Evolutionary conservation across 2,113 vertebrate species (phyloP).

Genomic region (Sprattus sprattus): DNA sequence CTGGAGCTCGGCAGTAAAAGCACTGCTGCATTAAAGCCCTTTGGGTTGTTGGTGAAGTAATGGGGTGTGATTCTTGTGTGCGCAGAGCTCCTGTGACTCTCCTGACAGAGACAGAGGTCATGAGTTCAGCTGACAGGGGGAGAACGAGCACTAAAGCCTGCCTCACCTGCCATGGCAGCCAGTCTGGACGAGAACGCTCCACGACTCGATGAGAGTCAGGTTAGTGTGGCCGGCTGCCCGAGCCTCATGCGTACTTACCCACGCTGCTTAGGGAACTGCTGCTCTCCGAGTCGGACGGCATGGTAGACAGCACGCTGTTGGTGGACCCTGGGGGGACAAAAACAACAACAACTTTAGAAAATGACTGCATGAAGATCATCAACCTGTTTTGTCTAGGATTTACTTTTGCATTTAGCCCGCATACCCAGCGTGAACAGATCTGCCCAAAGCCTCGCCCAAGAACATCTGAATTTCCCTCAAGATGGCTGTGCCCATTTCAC

Average conservation of each 20-base stretch:
- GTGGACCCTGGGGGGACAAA: slow-evolving; percentile 81
- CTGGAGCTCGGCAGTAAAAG: not conserved
- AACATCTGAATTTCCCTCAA: not conserved
- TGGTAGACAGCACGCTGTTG: slow-evolving; percentile 96
- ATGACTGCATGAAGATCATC: not conserved
- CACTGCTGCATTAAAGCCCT: not conserved
- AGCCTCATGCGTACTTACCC: slow-evolving; percentile 73
- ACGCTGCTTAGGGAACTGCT: slow-evolving; percentile 97
- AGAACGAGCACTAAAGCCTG: not conserved
- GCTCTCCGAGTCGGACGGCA: slow-evolving; percentile 99
- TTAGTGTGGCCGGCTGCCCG: not conserved
- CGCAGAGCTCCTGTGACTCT: not conserved
- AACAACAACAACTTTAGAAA: slow-evolving; percentile 19
- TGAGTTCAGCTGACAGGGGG: not conserved
- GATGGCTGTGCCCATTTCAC: not conserved
- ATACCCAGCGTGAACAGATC: not conserved
- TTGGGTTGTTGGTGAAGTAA: not conserved
- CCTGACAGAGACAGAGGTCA: not conserved
- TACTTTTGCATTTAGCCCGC: not conserved
- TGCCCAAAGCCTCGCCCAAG: not conserved
- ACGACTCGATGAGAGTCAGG: not conserved
- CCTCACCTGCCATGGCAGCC: not conserved
- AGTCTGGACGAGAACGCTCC: not conserved
- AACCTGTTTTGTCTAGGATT: not conserved
- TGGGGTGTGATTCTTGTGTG: not conserved